A percentile compares a stretch with the other conserved stretches of the same genome.
Conservation (phyloP, 1,140 invertebrate genomes). For the Gryon sp. region DNA sequence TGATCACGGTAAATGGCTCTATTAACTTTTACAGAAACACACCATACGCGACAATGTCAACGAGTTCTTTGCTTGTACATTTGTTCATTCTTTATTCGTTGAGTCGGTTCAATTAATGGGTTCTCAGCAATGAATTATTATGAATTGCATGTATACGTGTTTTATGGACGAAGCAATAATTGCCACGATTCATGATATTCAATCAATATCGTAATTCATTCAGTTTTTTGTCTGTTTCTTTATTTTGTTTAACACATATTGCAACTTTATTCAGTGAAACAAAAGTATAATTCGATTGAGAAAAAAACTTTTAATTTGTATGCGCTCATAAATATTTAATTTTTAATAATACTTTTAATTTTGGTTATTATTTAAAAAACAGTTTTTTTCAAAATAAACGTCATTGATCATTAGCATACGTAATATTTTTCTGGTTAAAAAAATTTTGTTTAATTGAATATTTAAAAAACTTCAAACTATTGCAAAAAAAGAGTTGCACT, state of each 20-base stretch:
- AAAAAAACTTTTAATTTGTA: too few relatives aligned
- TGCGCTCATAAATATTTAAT: too few relatives aligned
- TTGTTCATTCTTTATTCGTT: slow-evolving; percentile 39
- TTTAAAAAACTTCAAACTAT: background rate
- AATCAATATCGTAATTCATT: slow-evolving; percentile 7
- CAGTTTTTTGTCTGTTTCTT: too few relatives aligned
- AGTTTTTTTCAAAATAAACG: too few relatives aligned
- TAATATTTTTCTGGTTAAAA: too few relatives aligned
- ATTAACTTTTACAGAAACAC: slow-evolving; percentile 59
- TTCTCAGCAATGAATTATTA: slow-evolving; percentile 26
- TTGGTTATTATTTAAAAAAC: too few relatives aligned
- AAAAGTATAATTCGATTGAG: too few relatives aligned
- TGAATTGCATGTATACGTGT: slow-evolving; percentile 19
- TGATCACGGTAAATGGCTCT: slow-evolving; percentile 58
- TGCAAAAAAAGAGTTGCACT: background rate
- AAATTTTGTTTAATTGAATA: too few relatives aligned
- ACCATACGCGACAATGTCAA: slow-evolving; percentile 53
- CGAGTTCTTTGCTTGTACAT: slow-evolving; percentile 44
- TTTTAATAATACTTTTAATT: too few relatives aligned
- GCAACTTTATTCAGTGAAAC: too few relatives aligned
- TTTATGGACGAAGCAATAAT: slow-evolving; percentile 33
- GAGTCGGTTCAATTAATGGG: slow-evolving; percentile 39
- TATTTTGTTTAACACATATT: too few relatives aligned
- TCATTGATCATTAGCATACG: too few relatives aligned
- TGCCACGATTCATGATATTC: slow-evolving; percentile 18